Conservation (phyloP, 2,113 vertebrate genomes). For the Phyllostomus hastatus region DNA sequence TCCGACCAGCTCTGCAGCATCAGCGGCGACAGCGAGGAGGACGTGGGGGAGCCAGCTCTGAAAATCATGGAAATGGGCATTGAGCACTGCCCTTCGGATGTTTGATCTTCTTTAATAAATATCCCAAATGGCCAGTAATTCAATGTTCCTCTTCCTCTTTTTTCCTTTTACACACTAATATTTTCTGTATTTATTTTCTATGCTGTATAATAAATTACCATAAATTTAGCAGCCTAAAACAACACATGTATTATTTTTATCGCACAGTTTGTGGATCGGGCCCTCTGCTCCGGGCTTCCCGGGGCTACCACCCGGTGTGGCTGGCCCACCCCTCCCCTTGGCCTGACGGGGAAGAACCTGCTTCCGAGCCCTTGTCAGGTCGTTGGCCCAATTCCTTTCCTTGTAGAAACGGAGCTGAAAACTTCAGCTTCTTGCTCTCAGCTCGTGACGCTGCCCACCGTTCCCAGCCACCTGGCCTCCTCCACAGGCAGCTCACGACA, state of each 20-base stretch:
- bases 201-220: conserved; percentile 39
- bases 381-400: not conserved
- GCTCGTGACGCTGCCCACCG: rapidly evolving
- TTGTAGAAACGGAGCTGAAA: not conserved
- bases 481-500: no score
- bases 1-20: not conserved
- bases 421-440: not conserved
- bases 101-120: conserved; percentile 60
- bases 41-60: conserved; percentile 26
- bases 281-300: not conserved
- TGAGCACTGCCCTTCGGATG: conserved; percentile 10
- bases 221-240: not conserved
- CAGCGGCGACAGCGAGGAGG: not conserved
- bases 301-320: rapidly evolving
- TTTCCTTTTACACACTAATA: not conserved
- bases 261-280: not conserved
- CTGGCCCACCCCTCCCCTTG: not conserved
- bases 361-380: not conserved
- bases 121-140: conserved; percentile 17
- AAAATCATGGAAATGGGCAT: conserved; percentile 34
- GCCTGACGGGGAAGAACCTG: not conserved
- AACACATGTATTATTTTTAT: conserved; percentile 1
- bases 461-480: not conserved
- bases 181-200: conserved; percentile 7
- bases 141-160: not conserved